phyloP scores from a whole-genome alignment of 92 coral and sea anemone genomes.

The Epizoanthus illoricatus region DNA sequence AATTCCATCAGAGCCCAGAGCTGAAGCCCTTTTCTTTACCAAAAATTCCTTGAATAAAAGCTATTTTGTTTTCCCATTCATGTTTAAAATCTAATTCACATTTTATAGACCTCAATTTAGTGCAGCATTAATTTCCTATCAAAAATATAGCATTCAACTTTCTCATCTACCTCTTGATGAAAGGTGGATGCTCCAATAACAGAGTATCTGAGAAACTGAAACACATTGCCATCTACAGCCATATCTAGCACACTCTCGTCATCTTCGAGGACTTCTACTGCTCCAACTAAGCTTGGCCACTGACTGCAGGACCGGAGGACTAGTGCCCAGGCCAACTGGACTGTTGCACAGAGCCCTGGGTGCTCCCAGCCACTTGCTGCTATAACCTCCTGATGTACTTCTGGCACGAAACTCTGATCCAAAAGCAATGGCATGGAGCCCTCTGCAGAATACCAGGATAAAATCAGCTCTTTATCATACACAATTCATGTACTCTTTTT shows the following conservation, averaged over 20 bases:
- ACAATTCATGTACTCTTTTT: neutral
- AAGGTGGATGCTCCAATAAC: slow-evolving; percentile 74
- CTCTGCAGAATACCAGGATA: slow-evolving; percentile 51
- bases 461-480: neutral
- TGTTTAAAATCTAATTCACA: neutral
- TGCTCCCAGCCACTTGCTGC: slow-evolving; percentile 65
- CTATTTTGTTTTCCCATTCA: too few relatives aligned
- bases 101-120: too few relatives aligned
- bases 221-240: slow-evolving; percentile 82
- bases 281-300: slow-evolving; percentile 83
- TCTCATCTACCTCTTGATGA: slow-evolving; percentile 77
- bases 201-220: slow-evolving; percentile 66
- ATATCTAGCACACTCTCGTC: slow-evolving; percentile 79
- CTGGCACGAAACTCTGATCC: slow-evolving; percentile 84
- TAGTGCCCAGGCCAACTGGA: slow-evolving; percentile 90
- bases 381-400: slow-evolving; percentile 74
- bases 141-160: neutral
- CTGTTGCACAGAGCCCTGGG: slow-evolving; percentile 74
- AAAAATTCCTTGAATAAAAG: too few relatives aligned
- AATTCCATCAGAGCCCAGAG: too few relatives aligned
- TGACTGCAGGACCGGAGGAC: slow-evolving; percentile 88
- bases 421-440: slow-evolving; percentile 70
- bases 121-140: neutral
- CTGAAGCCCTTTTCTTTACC: too few relatives aligned
- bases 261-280: slow-evolving; percentile 79